Evolutionary conservation across 2,113 vertebrate genomes (phyloP), one percentile per base, ranked within the genome.

Genomic region (Ictidomys tridecemlineatus): DNA sequence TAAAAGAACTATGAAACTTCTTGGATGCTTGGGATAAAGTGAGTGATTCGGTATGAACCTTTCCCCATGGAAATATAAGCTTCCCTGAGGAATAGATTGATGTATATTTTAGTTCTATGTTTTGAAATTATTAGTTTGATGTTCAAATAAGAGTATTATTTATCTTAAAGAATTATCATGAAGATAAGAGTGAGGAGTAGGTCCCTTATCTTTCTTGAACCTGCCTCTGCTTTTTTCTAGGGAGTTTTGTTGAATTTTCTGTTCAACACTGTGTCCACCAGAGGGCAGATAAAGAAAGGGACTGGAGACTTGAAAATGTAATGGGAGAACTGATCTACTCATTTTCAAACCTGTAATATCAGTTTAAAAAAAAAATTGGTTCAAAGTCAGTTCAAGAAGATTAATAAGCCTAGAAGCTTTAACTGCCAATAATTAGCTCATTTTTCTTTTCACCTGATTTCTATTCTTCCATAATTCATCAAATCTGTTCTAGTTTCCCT

Each of bases 211-310:
- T 13, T 51, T 86, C 56, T 39, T 72, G 34, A 61, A 0, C 8
- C 18, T 2, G 6, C 16, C 26, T 76, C 5, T 32, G 32, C 16
- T 78, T 72, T 79, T 61, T 28, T 1, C 69, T 37, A 18, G 58
- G 0, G 1, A 83, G 8, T 1, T 18, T 56, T 9, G 72, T 65
- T 30, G 48, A n/a, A 48, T 26, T 80, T 84, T 42, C 72, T 85
- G 32, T 95, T 97, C 92, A 69, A 26, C 0, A 17, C n/a, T 45
- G 4, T 86, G 82, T 45, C 97, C 98, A 95, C 78, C n/a, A 97
- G 98, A 83, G 96, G 93, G 93, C 95, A 96, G 93, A 79, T 16
- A 30, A 83, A 92, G 97, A 94, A 90, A 30, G 20, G 37, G 34
- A 9, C 20, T 76, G 73, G 63, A 91, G 74, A 69, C 73, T 18